Conservation (phyloP, 2,888 invertebrate species). For the Drosophila helvetica region DNA sequence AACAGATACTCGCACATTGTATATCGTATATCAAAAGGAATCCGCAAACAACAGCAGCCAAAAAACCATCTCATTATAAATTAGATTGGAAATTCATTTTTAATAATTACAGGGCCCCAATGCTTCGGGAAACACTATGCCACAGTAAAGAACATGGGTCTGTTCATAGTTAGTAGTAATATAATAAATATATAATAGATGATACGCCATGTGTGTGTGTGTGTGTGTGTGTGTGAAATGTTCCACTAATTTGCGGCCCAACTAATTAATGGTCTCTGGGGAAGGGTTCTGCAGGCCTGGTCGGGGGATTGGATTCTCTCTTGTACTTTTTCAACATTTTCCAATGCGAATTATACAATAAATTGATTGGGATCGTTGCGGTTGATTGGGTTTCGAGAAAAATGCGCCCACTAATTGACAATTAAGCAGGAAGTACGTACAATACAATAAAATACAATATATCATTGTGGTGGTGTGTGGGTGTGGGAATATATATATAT, state of each 20-base stretch:
- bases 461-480: background rate
- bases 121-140: background rate
- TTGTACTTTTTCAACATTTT: constrained; percentile 16
- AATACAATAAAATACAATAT: background rate
- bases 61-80: constrained; percentile 62
- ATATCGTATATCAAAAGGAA: constrained; percentile 9
- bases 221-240: constrained; percentile 38
- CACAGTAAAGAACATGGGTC: background rate
- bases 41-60: constrained; percentile 29
- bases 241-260: constrained; percentile 75
- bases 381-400: constrained; percentile 58
- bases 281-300: constrained; percentile 17
- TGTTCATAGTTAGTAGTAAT: background rate
- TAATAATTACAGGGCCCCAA: constrained; percentile 46
- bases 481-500: background rate
- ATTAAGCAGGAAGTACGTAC: constrained; percentile 72
- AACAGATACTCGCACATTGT: background rate
- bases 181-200: background rate
- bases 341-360: constrained; percentile 50
- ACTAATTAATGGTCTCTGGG: constrained; percentile 69
- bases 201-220: background rate
- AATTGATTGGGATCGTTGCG: constrained; percentile 69
- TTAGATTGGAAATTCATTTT: constrained; percentile 63
- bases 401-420: constrained; percentile 74
- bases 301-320: too few species aligned